Percentiles rank a stretch among this genome's conserved stretches.
Conservation (phyloP, 2,888 invertebrate genomes). For the Microdon myrmicae region DNA sequence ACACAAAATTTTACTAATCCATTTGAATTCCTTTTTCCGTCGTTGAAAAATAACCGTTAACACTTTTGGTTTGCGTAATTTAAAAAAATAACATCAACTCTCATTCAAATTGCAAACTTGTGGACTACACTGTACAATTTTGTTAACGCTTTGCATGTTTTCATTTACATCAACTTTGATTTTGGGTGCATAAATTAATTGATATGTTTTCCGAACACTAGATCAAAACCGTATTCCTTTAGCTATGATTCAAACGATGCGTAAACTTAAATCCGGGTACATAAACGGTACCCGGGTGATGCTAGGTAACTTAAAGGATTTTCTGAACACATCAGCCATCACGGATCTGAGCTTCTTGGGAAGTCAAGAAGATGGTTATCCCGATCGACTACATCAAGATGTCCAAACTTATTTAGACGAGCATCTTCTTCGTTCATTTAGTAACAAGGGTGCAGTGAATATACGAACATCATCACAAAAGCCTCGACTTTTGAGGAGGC, state of each 20-base stretch:
- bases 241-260: constrained; percentile 97
- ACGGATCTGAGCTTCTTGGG: constrained; percentile 96
- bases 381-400: constrained; percentile 84
- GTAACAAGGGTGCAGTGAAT: constrained; percentile 76
- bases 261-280: constrained; percentile 97
- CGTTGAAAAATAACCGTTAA: no score
- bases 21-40: no score
- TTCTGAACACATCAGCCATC: constrained; percentile 96
- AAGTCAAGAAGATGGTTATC: constrained; percentile 91
- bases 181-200: no score
- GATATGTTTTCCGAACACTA: no score
- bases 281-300: constrained; percentile 98
- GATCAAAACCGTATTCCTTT: constrained; percentile 92
- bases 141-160: no score
- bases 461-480: constrained; percentile 69
- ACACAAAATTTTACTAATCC: no score
- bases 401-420: constrained; percentile 89
- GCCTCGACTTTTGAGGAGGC: constrained; percentile 73
- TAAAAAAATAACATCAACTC: no score
- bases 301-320: constrained; percentile 93
- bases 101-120: no score
- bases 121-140: no score
- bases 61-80: no score
- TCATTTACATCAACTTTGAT: no score
- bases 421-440: constrained; percentile 82